A percentile compares a stretch with the other conserved stretches of the same genome.
Evolutionary conservation across 2,888 invertebrate genomes (phyloP).

Genomic region (Heteropelma amictum): DNA sequence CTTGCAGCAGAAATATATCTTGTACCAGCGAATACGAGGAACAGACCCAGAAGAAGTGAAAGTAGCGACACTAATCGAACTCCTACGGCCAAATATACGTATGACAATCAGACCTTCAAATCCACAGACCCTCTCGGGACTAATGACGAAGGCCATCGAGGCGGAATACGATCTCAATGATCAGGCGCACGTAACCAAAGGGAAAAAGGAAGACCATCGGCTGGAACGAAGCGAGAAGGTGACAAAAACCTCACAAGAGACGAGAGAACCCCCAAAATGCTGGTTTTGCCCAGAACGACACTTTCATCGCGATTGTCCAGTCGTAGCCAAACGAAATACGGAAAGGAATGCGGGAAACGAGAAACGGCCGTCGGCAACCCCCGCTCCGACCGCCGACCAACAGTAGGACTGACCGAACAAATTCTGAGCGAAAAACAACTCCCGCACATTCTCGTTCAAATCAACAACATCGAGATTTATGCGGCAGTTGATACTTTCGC

Average conservation of each 20-base stretch:
- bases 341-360: neutral
- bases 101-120: too few species aligned
- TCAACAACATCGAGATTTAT: neutral
- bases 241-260: too few species aligned
- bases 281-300: slow-evolving; percentile 16
- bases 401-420: neutral
- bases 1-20: too few species aligned
- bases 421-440: neutral
- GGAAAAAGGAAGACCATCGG: too few species aligned
- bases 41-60: neutral
- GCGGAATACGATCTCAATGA: too few species aligned
- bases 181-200: too few species aligned
- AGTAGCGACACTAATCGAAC: too few species aligned
- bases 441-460: neutral
- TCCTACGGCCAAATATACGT: too few species aligned
- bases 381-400: neutral
- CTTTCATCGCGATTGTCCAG: slow-evolving; percentile 15
- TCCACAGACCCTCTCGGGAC: too few species aligned
- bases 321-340: neutral
- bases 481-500: neutral
- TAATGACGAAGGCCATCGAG: too few species aligned
- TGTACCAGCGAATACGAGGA: too few species aligned
- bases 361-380: neutral
- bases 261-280: neutral
- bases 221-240: too few species aligned